Percentiles rank a stretch among this genome's conserved stretches.
Conservation (phyloP, 2,797 vertebrate genomes). For the Acanthurus lineatus region DNA sequence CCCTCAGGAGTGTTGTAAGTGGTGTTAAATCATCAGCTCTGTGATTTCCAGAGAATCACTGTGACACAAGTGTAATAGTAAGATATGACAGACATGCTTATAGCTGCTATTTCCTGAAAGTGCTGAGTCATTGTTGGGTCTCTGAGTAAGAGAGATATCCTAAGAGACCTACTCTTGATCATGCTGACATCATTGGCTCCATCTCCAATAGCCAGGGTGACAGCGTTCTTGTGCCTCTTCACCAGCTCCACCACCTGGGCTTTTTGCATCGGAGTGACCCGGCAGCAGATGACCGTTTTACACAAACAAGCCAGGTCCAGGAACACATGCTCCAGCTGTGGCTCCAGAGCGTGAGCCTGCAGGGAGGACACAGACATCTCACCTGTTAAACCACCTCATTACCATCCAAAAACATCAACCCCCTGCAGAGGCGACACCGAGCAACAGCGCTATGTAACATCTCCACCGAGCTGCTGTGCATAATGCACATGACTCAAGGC, state of each 20-base stretch:
- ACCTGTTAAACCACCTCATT: slow-evolving; percentile 43
- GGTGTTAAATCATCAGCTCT: too few relatives aligned
- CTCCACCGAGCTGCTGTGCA: slow-evolving; percentile 19
- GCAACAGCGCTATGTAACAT: slow-evolving; percentile 35
- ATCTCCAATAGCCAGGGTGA: slow-evolving; percentile 88
- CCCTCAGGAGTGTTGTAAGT: too few relatives aligned
- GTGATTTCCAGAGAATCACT: too few relatives aligned
- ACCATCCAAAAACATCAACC: slow-evolving; percentile 9
- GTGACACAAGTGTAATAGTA: too few relatives aligned
- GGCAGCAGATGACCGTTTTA: slow-evolving; percentile 89
- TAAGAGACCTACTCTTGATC: slow-evolving; percentile 87
- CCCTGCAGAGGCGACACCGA: slow-evolving; percentile 45
- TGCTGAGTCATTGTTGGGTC: too few relatives aligned
- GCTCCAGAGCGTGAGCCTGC: slow-evolving; percentile 86
- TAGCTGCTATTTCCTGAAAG: too few relatives aligned
- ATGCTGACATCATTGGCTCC: slow-evolving; percentile 92
- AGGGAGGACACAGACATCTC: slow-evolving; percentile 35
- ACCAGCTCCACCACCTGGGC: slow-evolving; percentile 90
- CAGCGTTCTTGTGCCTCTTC: slow-evolving; percentile 85
- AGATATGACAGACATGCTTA: too few relatives aligned
- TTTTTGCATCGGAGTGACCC: slow-evolving; percentile 91
- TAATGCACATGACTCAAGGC: slow-evolving; percentile 32
- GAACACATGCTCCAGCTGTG: slow-evolving; percentile 84
- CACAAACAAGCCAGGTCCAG: slow-evolving; percentile 88
- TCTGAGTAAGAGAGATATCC: too few relatives aligned